Percentiles rank a stretch among this genome's conserved stretches.
phyloP scores from a whole-genome alignment of 2,113 vertebrate genomes.

The Cottus gobio region DNA sequence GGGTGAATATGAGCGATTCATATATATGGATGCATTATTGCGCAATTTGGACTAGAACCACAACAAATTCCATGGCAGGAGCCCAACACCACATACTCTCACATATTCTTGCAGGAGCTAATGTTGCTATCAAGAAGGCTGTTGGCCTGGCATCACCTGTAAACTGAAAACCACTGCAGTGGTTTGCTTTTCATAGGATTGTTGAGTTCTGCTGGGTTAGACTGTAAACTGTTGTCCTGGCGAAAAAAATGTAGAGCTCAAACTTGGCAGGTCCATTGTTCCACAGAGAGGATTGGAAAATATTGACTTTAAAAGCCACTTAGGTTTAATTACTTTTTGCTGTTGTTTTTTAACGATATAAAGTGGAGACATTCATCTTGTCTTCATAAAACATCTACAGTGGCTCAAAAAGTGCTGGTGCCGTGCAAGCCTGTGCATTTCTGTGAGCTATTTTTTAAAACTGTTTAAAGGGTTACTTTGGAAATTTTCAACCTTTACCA shows the following conservation, averaged over 20 bases:
- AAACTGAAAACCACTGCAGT: conserved; percentile 67
- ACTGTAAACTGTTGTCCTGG: conserved; percentile 58
- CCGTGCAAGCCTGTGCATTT: conserved; percentile 13
- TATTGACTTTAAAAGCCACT: conserved; percentile 56
- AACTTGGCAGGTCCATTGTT: conserved; percentile 52
- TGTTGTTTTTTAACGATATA: conserved; percentile 30
- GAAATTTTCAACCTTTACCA: background rate
- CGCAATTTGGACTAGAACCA: background rate
- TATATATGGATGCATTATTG: conserved; percentile 1
- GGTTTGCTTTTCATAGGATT: conserved; percentile 67
- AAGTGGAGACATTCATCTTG: conserved; percentile 51
- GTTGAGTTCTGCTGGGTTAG: conserved; percentile 70
- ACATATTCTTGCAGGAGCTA: conserved; percentile 50
- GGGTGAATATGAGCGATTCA: conserved; percentile 4
- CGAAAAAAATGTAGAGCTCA: conserved; percentile 27
- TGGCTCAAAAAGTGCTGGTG: conserved; percentile 26
- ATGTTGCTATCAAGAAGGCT: conserved; percentile 48
- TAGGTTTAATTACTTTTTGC: conserved; percentile 43
- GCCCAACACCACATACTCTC: conserved; percentile 37
- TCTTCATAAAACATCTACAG: conserved; percentile 27
- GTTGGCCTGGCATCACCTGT: conserved; percentile 62
- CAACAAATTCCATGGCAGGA: background rate
- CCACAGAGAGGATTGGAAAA: conserved; percentile 33
- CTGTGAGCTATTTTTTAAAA: background rate
- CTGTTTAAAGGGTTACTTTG: background rate